Conservation (phyloP, 1,140 invertebrate species). For the Battus philenor region DNA sequence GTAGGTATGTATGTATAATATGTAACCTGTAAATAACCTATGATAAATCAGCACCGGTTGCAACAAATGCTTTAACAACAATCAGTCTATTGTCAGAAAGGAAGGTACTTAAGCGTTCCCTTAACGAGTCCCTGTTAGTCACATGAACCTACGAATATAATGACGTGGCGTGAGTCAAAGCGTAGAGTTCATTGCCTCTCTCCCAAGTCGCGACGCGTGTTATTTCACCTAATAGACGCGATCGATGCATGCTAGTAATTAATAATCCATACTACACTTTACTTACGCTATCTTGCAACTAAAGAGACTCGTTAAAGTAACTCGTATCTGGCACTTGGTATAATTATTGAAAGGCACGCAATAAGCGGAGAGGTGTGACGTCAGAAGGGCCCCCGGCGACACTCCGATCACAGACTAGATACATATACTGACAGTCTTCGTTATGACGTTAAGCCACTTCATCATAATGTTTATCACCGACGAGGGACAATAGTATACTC, state of each 20-base stretch:
- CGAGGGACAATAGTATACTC: constrained; percentile 33
- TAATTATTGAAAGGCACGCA: constrained; percentile 70
- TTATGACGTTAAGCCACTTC: constrained; percentile 58
- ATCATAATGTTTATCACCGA: constrained; percentile 35
- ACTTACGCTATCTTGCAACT: constrained; percentile 10
- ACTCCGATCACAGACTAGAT: constrained; percentile 74
- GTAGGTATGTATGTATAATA: constrained; percentile 61
- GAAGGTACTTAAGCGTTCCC: constrained; percentile 54
- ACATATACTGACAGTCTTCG: constrained; percentile 71
- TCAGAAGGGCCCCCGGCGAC: constrained; percentile 69
- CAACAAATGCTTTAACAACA: constrained; percentile 74
- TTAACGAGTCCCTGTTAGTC: constrained; percentile 49
- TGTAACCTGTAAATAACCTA: constrained; percentile 75
- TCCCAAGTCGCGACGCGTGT: no score
- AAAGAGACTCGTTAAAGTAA: constrained; percentile 40
- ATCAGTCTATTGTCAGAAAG: constrained; percentile 75
- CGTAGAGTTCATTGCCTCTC: constrained; percentile 7
- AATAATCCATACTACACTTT: constrained; percentile 1
- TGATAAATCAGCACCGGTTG: constrained; percentile 73
- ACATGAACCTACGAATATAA: constrained; percentile 15
- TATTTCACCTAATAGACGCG: no score
- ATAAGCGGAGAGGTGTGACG: constrained; percentile 71
- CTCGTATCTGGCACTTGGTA: constrained; percentile 50
- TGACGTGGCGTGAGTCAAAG: constrained; percentile 6
- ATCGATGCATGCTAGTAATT: no score